Evolutionary conservation across 2,113 vertebrate genomes (phyloP).

Genomic region (Chamaetylas fuelleborni): DNA sequence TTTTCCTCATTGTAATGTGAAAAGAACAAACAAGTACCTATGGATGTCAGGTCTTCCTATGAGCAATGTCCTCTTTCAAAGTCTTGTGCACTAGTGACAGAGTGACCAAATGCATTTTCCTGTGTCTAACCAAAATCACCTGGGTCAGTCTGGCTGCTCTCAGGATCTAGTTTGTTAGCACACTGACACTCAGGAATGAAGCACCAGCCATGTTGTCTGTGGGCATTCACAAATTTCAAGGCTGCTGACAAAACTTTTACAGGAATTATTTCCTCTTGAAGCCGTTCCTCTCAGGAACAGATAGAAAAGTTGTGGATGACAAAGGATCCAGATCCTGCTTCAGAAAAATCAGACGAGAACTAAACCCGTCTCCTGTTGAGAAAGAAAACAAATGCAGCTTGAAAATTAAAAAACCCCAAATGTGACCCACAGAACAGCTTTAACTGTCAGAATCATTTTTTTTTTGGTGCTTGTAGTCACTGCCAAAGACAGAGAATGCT

Average conservation of each 20-base stretch:
- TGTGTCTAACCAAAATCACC: neutral
- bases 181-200: neutral
- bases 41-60: neutral
- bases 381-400: neutral
- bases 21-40: neutral
- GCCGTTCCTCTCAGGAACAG: neutral
- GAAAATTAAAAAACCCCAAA: neutral
- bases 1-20: neutral
- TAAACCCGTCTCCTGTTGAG: neutral
- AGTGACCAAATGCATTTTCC: neutral
- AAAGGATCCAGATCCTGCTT: neutral
- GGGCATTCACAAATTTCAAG: neutral
- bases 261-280: neutral
- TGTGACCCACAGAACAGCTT: neutral
- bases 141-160: neutral
- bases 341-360: neutral
- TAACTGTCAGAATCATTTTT: neutral
- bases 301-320: neutral
- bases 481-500: neutral
- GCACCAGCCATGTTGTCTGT: neutral
- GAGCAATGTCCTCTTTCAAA: neutral
- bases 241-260: neutral
- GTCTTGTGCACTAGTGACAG: neutral
- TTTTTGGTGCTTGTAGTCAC: neutral
- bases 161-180: neutral